Conservation (phyloP, 2,113 vertebrate species). For the Platysternon megacephalum region DNA sequence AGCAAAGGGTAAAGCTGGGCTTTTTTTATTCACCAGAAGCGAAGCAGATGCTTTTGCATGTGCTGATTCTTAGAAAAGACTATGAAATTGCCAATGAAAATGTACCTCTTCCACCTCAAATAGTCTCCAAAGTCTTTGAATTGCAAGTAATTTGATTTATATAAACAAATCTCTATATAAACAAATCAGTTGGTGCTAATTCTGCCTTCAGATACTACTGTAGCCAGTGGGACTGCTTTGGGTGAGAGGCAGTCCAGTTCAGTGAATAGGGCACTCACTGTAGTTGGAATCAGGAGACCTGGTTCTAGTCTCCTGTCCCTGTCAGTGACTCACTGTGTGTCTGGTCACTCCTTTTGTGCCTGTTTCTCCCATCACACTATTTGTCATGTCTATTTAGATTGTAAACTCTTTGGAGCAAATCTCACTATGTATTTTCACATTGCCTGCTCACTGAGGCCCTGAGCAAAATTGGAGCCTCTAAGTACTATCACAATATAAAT, state of each 20-base stretch:
- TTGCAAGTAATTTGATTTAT: neutral
- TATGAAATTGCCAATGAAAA: neutral
- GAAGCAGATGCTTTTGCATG: neutral
- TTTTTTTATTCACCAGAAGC: neutral
- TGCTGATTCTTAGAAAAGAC: neutral
- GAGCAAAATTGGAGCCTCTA: neutral
- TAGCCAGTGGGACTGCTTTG: neutral
- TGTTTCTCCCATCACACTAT: neutral
- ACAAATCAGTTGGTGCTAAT: fast-evolving
- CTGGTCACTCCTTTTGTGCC: neutral
- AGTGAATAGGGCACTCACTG: neutral
- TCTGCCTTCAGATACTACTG: neutral
- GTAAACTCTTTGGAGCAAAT: neutral
- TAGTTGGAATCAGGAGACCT: neutral
- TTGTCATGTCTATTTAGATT: neutral
- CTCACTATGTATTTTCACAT: neutral
- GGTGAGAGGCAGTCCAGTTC: neutral
- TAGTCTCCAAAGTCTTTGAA: neutral
- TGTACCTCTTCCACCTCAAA: neutral
- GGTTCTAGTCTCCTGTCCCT: neutral
- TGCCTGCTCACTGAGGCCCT: neutral
- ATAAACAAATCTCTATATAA: neutral
- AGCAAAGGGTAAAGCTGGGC: neutral
- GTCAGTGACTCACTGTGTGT: neutral
- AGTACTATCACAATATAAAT: neutral